Base-by-base conservation (phyloP, 2,113 vertebrate species). In the Dipodomys stephensi region DNA sequence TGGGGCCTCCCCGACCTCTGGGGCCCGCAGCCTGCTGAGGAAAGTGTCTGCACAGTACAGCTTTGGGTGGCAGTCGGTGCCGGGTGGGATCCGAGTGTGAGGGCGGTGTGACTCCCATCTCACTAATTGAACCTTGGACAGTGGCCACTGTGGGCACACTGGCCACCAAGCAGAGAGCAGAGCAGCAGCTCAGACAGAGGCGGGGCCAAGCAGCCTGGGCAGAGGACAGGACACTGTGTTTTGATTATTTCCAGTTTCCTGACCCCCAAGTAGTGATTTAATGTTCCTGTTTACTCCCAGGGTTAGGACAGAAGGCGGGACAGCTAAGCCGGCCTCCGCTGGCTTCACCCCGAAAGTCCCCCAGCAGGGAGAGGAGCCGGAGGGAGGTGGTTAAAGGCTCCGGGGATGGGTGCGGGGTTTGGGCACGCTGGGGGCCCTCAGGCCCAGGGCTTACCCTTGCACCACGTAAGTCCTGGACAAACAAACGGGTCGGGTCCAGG, bases 241-340 rank as follows among this genome's bases (percentile, higher is more conserved):
- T 96, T 96, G 88, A 96, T 97, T 93, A 95, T 92, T 97, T 97
- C 94, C 96, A 96, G 93, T 95, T 91, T 95, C 92, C 97, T 96
- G 96, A 92, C 94, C 97, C 95, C 96, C 94, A 95, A 94, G 95
- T 96, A 78, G 86, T 96, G 95, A 96, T 96, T 96, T 97, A 96
- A 97, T 97, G 96, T 95, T 92, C 96, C 95, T 97, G 96, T 96
- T 97, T 96, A 97, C 92, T 94, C 94, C 39, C 0, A 96, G 96
- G 87, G 35, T 65, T 91, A 94, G 97, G 84, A 97, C 96, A 95
- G 95, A 68, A 96, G 96, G 97, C 94, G 83, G 95, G 91, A 77
- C 69, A 0, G 81, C 87, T 64, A 49, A 64, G 87, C 87, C 23
- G 11, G 64, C 77, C 80, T 94, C 80, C 84, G 62, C 92, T 77